phyloP scores from a whole-genome alignment of 2,797 vertebrate genomes.

The Thripadectes ignobilis region DNA sequence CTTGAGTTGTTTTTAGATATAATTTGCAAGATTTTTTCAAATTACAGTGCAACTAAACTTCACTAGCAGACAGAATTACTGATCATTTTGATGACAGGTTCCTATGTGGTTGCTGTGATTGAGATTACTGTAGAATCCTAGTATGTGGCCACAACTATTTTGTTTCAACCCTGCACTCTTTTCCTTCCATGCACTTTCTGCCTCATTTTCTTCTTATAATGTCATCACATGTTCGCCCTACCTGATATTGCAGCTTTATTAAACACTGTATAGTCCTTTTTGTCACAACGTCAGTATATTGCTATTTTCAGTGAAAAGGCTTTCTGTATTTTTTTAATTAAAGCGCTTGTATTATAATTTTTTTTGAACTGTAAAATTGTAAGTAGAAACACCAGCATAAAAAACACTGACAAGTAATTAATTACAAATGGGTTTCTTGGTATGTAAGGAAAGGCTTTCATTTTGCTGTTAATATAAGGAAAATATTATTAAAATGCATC shows the following conservation, averaged over 20 bases:
- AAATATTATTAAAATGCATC: neutral
- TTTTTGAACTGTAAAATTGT: neutral
- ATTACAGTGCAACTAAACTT: neutral
- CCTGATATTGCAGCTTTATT: neutral
- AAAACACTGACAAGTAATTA: constrained; percentile 8
- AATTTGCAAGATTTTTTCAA: neutral
- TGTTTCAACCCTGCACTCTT: neutral
- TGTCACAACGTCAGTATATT: neutral
- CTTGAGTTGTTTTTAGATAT: neutral
- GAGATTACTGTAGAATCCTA: neutral
- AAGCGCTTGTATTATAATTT: neutral
- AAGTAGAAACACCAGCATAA: neutral
- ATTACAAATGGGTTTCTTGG: neutral
- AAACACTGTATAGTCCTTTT: neutral
- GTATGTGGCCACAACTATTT: neutral
- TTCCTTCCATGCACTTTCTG: neutral
- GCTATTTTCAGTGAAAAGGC: neutral
- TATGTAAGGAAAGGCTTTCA: neutral
- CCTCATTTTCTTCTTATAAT: neutral
- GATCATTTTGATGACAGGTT: accelerated
- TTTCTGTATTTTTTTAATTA: neutral
- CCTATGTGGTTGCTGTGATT: neutral
- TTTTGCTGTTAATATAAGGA: neutral
- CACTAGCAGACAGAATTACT: neutral
- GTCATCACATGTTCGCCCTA: neutral